Base-by-base conservation (phyloP, 2,888 invertebrate species). In the Athripsodes cinereus region DNA sequence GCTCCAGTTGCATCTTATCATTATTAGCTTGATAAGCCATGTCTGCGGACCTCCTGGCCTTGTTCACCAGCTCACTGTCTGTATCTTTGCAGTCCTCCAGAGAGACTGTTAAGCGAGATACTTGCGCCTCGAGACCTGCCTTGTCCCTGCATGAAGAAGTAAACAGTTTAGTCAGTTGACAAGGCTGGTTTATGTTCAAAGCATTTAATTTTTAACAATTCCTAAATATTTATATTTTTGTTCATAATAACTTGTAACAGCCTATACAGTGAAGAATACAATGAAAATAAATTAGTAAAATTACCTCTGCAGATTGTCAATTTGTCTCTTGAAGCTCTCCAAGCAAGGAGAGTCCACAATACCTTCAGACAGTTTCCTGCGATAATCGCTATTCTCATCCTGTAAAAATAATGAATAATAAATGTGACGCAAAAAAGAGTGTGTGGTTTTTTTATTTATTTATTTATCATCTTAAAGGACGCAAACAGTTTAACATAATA, bases 21-120 rank as follows among this genome's bases (percentile, higher is more conserved):
- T 88, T 88, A 59, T 89, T 82, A 1, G 89, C 83, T 66, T 90
- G 86, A 58, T 89, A 86, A 18, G 84, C 86, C n/a, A 82, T 78
- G 63, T 91, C 90, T 2, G 85, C 78, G 46, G 83, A 82, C 55
- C 84, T 75, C 67, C 86, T 86, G 52, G 83, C 84, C 67, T 86
- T 84, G 54, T 81, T 79, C n/a, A 74, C 74, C 0, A 82, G 79
- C 44, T 84, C 83, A 16, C 77, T 72, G 66, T 87, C 87, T 51
- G 70, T 82, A 16, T 84, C 84, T 52, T 86, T 83, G 13, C 84
- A 72, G 46, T 83, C 80, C 13, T 85, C 81, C 57, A 91, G 69
- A 20, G 81, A 80, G 2, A 81, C 72, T 67, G 89, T 86, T 51
- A 90, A 70, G 64, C 86, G 87, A 0, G 82, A 76, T 49, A 89